Conservation (phyloP, 2,888 invertebrate genomes). For the Bruchidius siliquastri region DNA sequence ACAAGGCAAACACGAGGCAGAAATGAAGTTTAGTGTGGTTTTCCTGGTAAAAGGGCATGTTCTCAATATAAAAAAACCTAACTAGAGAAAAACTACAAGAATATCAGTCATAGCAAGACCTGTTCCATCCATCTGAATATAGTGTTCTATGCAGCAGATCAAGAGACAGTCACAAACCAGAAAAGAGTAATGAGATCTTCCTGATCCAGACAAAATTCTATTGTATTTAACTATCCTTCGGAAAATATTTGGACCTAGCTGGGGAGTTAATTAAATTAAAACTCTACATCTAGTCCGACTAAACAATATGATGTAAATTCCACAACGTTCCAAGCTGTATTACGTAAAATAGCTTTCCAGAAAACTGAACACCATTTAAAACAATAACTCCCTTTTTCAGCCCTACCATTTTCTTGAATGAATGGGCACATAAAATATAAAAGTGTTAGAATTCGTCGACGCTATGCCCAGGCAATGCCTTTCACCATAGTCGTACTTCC, state of each 20-base stretch:
- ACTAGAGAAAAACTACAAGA: too few relatives aligned
- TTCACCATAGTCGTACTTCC: background rate
- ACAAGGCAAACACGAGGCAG: background rate
- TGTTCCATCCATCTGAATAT: too few relatives aligned
- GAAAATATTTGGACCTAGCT: too few relatives aligned
- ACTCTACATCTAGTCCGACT: background rate
- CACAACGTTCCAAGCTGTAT: background rate
- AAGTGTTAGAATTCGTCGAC: background rate
- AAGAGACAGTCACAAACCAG: too few relatives aligned
- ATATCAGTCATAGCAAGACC: too few relatives aligned
- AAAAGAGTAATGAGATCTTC: too few relatives aligned
- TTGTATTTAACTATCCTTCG: too few relatives aligned
- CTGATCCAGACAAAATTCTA: too few relatives aligned
- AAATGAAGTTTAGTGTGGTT: background rate
- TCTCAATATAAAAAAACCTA: too few relatives aligned
- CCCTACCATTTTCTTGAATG: background rate
- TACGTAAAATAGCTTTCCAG: background rate
- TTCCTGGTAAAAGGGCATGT: too few relatives aligned
- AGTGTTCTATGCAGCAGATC: too few relatives aligned
- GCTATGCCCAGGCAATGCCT: background rate
- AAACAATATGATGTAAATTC: background rate
- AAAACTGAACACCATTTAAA: background rate
- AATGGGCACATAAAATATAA: background rate
- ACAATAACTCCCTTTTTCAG: background rate
- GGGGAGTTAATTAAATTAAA: too few relatives aligned